Evolutionary conservation across 2,888 invertebrate species (phyloP).

Genomic region (Congeria kusceri): DNA sequence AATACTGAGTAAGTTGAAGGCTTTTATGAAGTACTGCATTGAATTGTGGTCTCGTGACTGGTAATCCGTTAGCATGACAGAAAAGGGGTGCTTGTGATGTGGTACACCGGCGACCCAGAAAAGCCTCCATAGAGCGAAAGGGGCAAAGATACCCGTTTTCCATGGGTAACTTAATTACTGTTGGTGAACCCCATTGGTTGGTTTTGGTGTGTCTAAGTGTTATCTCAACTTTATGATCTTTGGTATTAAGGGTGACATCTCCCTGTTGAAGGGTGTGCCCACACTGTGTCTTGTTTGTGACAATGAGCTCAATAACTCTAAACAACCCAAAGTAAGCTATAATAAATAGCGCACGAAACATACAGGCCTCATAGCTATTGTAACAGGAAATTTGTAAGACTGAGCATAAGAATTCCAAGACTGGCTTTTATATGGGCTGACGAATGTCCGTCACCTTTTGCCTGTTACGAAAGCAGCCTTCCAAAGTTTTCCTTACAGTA

Average conservation of each 20-base stretch:
- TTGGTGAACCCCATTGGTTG: conserved; percentile 1
- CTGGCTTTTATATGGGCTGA: background rate
- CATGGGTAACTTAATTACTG: background rate
- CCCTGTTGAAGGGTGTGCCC: background rate
- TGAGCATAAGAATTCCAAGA: background rate
- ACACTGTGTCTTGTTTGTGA: background rate
- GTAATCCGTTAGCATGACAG: too few species aligned
- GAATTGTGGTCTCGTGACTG: too few species aligned
- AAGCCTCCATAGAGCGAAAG: background rate
- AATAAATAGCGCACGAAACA: background rate
- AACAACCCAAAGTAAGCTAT: conserved; percentile 1
- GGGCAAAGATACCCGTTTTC: too few species aligned
- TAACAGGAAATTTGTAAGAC: background rate
- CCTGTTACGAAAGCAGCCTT: conserved; percentile 10
- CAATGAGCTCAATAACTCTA: conserved; percentile 10
- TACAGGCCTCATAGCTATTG: background rate
- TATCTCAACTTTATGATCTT: background rate
- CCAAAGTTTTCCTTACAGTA: conserved; percentile 10
- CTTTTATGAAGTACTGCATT: too few species aligned
- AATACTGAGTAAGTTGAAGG: too few species aligned
- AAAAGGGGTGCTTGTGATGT: background rate
- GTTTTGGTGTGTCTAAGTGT: conserved; percentile 6
- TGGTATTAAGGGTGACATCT: background rate
- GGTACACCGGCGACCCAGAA: background rate
- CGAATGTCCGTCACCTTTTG: background rate